phyloP scores from a whole-genome alignment of 2,888 invertebrate genomes.

The Heliconius ethilla region DNA sequence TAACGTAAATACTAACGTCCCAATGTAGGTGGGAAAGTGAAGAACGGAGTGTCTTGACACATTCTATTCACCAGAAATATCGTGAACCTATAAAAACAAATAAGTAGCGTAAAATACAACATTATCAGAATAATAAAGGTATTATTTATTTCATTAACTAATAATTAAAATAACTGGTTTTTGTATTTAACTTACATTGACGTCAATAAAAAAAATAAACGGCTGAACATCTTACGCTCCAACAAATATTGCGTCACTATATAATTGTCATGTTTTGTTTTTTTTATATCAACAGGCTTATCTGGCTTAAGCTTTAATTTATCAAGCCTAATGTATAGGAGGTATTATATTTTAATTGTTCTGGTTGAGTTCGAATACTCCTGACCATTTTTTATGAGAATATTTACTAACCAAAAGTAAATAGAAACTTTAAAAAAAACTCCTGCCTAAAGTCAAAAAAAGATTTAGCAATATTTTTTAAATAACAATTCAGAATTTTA shows the following conservation, averaged over 20 bases:
- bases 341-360: not conserved
- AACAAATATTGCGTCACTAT: not conserved
- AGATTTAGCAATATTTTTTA: no score
- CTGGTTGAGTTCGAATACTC: no score
- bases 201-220: not conserved
- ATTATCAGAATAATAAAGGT: not conserved
- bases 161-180: not conserved
- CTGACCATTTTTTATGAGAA: no score
- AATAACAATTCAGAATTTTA: no score
- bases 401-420: no score
- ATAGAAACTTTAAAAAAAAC: no score
- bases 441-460: no score
- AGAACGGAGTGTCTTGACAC: no score
- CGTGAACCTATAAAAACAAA: not conserved
- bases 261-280: not conserved
- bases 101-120: not conserved
- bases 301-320: not conserved
- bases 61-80: no score
- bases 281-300: conserved; percentile 8
- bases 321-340: not conserved
- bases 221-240: not conserved
- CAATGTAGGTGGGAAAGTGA: no score
- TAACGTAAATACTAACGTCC: no score
- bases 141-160: not conserved
- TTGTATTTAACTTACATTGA: not conserved